Conservation (phyloP, 2,888 invertebrate species). For the Drosophila neotestacea region DNA sequence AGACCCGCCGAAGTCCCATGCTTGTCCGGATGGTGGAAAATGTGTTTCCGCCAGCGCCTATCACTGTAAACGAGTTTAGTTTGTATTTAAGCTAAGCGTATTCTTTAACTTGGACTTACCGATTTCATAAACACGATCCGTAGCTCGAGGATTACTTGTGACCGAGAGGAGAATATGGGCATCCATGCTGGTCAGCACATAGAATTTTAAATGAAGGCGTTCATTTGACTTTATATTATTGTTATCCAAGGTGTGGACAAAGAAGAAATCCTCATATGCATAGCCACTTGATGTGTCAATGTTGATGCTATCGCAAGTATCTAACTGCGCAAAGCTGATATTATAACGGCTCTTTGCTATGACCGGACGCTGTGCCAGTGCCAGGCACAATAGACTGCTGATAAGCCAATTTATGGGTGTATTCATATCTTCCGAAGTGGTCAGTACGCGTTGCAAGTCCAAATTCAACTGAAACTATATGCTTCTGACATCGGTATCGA, state of each 20-base stretch:
- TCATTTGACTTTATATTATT: constrained; percentile 75
- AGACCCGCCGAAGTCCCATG: constrained; percentile 87
- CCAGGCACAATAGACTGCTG: constrained; percentile 47
- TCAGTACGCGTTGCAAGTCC: constrained; percentile 4
- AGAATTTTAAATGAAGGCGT: constrained; percentile 88
- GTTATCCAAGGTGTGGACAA: constrained; percentile 83
- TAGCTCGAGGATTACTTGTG: constrained; percentile 84
- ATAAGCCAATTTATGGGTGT: constrained; percentile 52
- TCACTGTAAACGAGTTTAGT: constrained; percentile 80
- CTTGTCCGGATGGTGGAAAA: constrained; percentile 89
- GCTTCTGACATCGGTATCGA: background rate
- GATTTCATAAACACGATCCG: constrained; percentile 89
- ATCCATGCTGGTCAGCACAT: constrained; percentile 89
- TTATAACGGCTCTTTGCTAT: constrained; percentile 72
- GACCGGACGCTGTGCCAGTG: constrained; percentile 24
- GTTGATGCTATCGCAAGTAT: constrained; percentile 87
- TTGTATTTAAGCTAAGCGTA: background rate
- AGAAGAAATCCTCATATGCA: constrained; percentile 87
- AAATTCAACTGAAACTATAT: constrained; percentile 33
- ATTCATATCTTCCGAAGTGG: constrained; percentile 4
- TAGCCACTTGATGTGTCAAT: constrained; percentile 86
- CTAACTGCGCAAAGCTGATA: constrained; percentile 78
- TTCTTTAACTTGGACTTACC: constrained; percentile 76
- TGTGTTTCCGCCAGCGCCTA: constrained; percentile 90
- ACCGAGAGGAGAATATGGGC: constrained; percentile 89